Evolutionary conservation across 2,888 invertebrate genomes (phyloP).

Genomic region (Sturmia bella): DNA sequence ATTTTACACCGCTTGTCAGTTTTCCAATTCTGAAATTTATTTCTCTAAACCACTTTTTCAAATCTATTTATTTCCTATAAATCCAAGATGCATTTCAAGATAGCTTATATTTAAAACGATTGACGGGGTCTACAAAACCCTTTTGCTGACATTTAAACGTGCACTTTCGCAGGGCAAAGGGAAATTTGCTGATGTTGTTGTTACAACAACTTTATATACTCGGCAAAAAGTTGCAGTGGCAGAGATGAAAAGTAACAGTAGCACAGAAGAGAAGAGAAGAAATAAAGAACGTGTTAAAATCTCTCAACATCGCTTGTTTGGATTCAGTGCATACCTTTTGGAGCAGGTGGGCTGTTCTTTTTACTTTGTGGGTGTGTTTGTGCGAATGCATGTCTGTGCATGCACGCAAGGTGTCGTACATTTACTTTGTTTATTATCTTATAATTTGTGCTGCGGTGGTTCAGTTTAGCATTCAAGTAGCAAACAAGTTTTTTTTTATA

Average conservation of each 20-base stretch:
- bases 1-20: no score
- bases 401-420: not conserved
- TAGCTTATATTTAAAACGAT: no score
- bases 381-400: not conserved
- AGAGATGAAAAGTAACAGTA: not conserved
- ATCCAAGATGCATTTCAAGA: no score
- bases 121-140: no score
- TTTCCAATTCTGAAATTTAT: no score
- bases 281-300: conserved; percentile 14
- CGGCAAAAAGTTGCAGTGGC: not conserved
- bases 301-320: conserved; percentile 27
- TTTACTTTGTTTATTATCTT: conserved; percentile 23
- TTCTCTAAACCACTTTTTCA: no score
- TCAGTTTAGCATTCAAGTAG: conserved; percentile 5
- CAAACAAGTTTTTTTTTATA: not conserved
- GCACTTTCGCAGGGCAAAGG: not conserved
- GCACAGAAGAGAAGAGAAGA: not conserved
- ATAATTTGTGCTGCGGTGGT: conserved; percentile 22
- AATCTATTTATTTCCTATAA: no score
- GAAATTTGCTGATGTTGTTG: conserved; percentile 29
- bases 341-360: conserved; percentile 2
- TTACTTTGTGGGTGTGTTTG: not conserved
- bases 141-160: no score
- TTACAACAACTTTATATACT: not conserved
- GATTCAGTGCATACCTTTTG: conserved; percentile 36